Base-by-base conservation (phyloP, 1,140 invertebrate species). In the Calycopis cecrops region DNA sequence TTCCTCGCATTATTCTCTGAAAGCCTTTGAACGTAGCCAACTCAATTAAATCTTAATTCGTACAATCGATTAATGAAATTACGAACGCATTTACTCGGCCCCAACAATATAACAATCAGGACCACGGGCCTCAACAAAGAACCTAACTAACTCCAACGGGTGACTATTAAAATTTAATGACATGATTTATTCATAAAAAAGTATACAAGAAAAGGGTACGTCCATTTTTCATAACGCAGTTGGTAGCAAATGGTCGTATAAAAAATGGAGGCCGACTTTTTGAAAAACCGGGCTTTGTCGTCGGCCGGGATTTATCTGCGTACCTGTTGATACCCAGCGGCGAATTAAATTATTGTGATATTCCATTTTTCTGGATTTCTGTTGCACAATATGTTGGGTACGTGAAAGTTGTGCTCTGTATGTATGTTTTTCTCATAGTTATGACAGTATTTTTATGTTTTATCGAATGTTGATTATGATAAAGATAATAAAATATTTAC, bases 101-200 rank as follows among this genome's bases (percentile, higher is more conserved):
- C 83, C 76, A 78, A 63, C 79, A 78, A 82, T 75, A 72, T 73
- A 67, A 60, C 70, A 80, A 63, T 74, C 59, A 83, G 78, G 77
- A 72, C 61, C 71, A 77, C 77, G 69, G 79, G 72, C 67, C 64
- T 69, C 69, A 86, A 86, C 83, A 86, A 86, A 86, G 65, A 79
- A 69, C 64, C 77, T 86, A 86, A 86, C 83, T 85, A 86, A 85
- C 83, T 65, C 74, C 52, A 50, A 68, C 65, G 71, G 66, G 79
- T 87, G 84, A 87, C 84, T 87, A 85, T 87, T 85, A 87, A 87
- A 85, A 79, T 85, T 84, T 87, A 87, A 87, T 85, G 84, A 87
- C 84, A 87, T 87, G 84, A 87, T 87, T 85, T 87, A 87, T 87
- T 76, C 78, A 68, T 59, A 75, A 65, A 62, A 74, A 79, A 83